These are phyloP conservation scores for Cantharis rufa DNA, from an alignment of 2,888 invertebrate species.

Conservation along the genomic window DNA sequence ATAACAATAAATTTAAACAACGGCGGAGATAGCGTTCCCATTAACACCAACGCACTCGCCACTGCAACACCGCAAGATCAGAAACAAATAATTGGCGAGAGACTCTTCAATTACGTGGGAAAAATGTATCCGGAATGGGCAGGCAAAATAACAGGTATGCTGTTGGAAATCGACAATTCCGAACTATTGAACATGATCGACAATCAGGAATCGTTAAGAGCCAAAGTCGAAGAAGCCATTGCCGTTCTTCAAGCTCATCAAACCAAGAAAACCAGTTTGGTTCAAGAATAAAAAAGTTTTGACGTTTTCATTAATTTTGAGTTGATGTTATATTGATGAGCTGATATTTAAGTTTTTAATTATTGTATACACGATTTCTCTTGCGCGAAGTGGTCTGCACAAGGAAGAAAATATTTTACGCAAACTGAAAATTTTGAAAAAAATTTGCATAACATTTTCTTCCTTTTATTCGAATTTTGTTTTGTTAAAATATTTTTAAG, in stretches of 20 bases:
- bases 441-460: constrained; percentile 19
- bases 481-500: constrained; percentile 18
- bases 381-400: background rate
- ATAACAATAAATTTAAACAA: constrained; percentile 43
- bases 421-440: constrained; percentile 17
- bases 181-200: constrained; percentile 97
- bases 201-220: constrained; percentile 90
- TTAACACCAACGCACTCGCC: constrained; percentile 91
- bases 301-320: background rate
- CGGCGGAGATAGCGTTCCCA: constrained; percentile 68
- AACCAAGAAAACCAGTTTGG: constrained; percentile 55
- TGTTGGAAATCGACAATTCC: constrained; percentile 97
- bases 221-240: constrained; percentile 97
- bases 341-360: background rate
- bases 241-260: constrained; percentile 97
- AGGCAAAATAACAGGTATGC: constrained; percentile 92
- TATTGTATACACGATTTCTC: constrained; percentile 1
- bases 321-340: constrained; percentile 4
- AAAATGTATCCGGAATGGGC: constrained; percentile 91
- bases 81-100: constrained; percentile 98
- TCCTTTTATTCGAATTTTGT: constrained; percentile 21
- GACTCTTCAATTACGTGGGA: constrained; percentile 93
- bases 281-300: constrained; percentile 36
- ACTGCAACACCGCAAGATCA: constrained; percentile 93
- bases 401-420: constrained; percentile 26